phyloP scores from a whole-genome alignment of 2,888 invertebrate species.

The Ypsolopha sequella region DNA sequence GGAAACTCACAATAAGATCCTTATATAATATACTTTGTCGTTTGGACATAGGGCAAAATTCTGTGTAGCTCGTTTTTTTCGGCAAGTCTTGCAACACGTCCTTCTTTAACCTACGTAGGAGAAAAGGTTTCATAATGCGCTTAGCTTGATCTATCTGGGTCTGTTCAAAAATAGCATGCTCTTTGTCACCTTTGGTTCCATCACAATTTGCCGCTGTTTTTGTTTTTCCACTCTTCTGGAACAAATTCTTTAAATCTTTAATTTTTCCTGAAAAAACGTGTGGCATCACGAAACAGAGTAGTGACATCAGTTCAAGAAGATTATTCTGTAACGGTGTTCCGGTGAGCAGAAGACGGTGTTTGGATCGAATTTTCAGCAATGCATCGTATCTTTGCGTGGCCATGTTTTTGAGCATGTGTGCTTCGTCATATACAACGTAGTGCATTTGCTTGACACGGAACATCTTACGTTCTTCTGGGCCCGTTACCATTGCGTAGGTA shows the following conservation, averaged over 20 bases:
- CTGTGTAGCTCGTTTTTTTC: slow-evolving; percentile 79
- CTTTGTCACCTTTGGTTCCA: slow-evolving; percentile 35
- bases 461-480: slow-evolving; percentile 90
- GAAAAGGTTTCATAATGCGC: slow-evolving; percentile 95
- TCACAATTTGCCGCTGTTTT: too few relatives aligned
- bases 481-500: slow-evolving; percentile 87
- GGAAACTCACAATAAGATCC: slow-evolving; percentile 75
- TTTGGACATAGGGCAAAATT: slow-evolving; percentile 74
- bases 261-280: slow-evolving; percentile 91
- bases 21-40: slow-evolving; percentile 84
- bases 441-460: slow-evolving; percentile 91
- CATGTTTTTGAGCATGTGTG: slow-evolving; percentile 99
- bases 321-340: slow-evolving; percentile 98
- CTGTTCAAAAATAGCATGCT: slow-evolving; percentile 86
- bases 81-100: slow-evolving; percentile 91
- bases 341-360: slow-evolving; percentile 88
- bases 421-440: slow-evolving; percentile 97
- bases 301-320: slow-evolving; percentile 93
- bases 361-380: slow-evolving; percentile 89
- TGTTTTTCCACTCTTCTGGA: slow-evolving; percentile 80
- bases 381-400: slow-evolving; percentile 90
- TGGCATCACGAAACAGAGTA: slow-evolving; percentile 97
- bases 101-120: slow-evolving; percentile 87
- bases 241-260: slow-evolving; percentile 88
- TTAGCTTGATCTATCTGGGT: slow-evolving; percentile 94